Conservation (phyloP, 2,113 vertebrate genomes). For the Zootoca vivipara region DNA sequence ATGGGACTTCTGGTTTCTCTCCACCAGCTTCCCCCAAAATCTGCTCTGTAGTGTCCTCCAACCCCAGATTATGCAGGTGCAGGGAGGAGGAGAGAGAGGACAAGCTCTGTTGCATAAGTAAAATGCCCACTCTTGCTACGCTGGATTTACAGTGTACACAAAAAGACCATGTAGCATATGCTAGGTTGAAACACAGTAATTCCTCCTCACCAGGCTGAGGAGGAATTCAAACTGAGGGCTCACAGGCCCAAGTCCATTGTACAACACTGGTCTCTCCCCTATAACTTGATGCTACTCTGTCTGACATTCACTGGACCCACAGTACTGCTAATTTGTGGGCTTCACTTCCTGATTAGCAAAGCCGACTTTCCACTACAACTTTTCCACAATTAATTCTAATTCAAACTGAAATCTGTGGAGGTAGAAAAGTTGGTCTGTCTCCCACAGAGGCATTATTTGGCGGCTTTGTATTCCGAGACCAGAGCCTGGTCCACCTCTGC, state of each 20-base stretch:
- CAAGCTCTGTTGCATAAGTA: too few relatives aligned
- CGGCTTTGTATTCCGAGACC: not conserved
- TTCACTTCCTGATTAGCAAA: not conserved
- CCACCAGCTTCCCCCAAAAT: too few relatives aligned
- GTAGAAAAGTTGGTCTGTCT: not conserved
- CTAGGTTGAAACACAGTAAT: not conserved
- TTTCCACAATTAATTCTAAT: not conserved
- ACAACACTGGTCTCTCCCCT: not conserved
- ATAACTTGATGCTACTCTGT: not conserved
- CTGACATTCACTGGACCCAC: not conserved
- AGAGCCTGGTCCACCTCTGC: fast-evolving
- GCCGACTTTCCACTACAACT: not conserved
- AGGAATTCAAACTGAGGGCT: not conserved
- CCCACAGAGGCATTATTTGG: not conserved
- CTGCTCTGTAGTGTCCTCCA: too few relatives aligned
- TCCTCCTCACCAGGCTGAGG: not conserved
- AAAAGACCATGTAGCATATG: not conserved
- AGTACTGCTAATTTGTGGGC: not conserved
- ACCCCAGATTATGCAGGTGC: too few relatives aligned
- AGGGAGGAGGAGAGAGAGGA: too few relatives aligned
- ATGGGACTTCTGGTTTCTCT: too few relatives aligned
- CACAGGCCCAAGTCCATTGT: not conserved
- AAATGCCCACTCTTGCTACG: too few relatives aligned
- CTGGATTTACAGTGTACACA: too few relatives aligned
- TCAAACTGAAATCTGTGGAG: not conserved